These are phyloP conservation scores for Phymastichus coffea DNA, from an alignment of 1,140 invertebrate species.

Conservation along the genomic window DNA sequence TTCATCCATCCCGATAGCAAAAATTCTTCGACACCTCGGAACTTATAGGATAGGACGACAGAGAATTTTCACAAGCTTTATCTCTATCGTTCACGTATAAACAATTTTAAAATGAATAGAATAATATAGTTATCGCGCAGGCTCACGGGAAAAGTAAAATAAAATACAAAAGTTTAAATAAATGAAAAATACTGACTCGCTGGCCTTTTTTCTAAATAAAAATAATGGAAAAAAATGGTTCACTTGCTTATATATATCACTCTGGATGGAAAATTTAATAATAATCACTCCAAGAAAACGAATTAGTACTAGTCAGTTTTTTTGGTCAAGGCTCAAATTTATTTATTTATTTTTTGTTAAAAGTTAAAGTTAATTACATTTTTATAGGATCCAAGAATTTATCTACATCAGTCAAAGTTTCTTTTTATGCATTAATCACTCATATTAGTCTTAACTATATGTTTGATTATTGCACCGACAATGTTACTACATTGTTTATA, in stretches of 20 bases:
- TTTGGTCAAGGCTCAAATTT: constrained; percentile 19
- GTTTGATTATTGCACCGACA: background rate
- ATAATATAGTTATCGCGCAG: background rate
- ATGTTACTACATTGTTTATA: background rate
- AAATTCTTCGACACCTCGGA: constrained; percentile 2
- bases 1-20: constrained; percentile 14
- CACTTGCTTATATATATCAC: constrained; percentile 13
- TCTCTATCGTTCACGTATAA: background rate
- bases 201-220: constrained; percentile 12
- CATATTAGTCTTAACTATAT: background rate
- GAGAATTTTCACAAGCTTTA: constrained; percentile 15
- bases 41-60: background rate
- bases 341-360: constrained; percentile 10
- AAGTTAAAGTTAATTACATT: constrained; percentile 21
- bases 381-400: constrained; percentile 18
- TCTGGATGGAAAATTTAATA: constrained; percentile 25
- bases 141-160: background rate
- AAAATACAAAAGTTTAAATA: constrained; percentile 19
- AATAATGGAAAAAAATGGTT: constrained; percentile 9
- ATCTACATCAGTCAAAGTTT: background rate
- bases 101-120: background rate
- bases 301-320: constrained; percentile 10
- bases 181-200: constrained; percentile 27
- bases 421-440: background rate
- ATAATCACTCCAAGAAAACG: constrained; percentile 7